Evolutionary conservation across 2,797 vertebrate genomes (phyloP).

Genomic region (Scyliorhinus canicula): DNA sequence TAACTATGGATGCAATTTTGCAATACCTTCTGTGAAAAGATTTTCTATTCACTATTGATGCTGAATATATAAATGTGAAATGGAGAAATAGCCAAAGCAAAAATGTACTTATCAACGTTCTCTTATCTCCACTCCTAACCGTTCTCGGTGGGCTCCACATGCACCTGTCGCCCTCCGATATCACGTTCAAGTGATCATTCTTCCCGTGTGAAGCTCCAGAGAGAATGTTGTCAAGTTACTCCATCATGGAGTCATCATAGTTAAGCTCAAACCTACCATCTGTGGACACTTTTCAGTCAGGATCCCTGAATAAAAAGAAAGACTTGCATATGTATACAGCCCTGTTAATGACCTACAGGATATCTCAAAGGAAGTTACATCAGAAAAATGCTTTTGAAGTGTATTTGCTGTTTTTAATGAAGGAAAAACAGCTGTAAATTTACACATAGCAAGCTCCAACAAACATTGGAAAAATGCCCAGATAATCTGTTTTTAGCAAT

Average conservation of each 20-base stretch:
- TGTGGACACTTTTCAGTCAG: neutral
- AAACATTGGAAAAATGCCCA: neutral
- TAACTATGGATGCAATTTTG: constrained; percentile 17
- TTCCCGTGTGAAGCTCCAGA: neutral
- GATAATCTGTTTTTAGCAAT: neutral
- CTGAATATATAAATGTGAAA: neutral
- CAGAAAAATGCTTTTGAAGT: neutral
- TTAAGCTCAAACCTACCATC: neutral
- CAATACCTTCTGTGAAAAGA: neutral
- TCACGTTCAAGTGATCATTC: neutral
- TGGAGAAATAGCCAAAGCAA: neutral
- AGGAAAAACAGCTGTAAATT: neutral
- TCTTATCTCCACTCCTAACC: neutral
- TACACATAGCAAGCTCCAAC: neutral
- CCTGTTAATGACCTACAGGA: neutral
- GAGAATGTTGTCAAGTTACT: neutral
- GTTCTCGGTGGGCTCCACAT: neutral
- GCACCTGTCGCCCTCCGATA: neutral
- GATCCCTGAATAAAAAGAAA: neutral
- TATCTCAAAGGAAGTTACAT: neutral
- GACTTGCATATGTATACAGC: too few species aligned
- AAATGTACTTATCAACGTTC: neutral
- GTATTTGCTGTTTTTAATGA: neutral
- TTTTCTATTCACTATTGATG: neutral
- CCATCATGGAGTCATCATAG: neutral